Base-by-base conservation (phyloP, 2,888 invertebrate genomes). In the Trachelus iudaicus region DNA sequence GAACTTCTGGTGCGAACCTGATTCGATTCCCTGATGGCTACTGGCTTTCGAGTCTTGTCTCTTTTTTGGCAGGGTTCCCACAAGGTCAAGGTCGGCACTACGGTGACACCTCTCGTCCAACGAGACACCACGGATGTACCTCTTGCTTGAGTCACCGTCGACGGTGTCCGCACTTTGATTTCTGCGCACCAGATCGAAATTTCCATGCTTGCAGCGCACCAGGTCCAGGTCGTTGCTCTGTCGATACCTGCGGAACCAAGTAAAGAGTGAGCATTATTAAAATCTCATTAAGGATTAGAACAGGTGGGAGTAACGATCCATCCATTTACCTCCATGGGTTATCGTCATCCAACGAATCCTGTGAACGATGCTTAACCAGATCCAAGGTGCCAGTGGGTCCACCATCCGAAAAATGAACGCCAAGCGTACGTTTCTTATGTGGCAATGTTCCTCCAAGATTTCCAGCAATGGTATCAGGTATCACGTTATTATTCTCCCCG, bases 401-500 rank as follows among this genome's bases (percentile, higher is more conserved):
- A 4, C 82, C 81, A 75, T 91, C 90, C 12, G 89, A 88, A 79
- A 90, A 90, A 79, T 90, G 89, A 23, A 89, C 88, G 31, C 88
- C 88, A 71, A 86, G 80, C 35, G 89, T 84, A 69, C 88, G 87
- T 82, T 91, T 91, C 81, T 91, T 90, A 77, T 91, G 89, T n/a
- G 90, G 91, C 81, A 91, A 81, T 31, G 91, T 91, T 34, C 91
- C 91, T 69, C 90, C 90, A 71, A 91, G 87, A 83, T 89, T 90
- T 34, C 90, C 90, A 76, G 83, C 80, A 76, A 91, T 88, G 12
- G 87, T 90, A 75, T 91, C 90, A 34, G 87, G 87, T 81, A 91
- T 87, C 83, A 89, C 87, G 87, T 94, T 93, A 85, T 94, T 94
- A 86, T 94, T 94, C 76, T 94, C 94, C 78, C 93, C 91, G 56